phyloP scores from a whole-genome alignment of 2,888 invertebrate genomes.

The Caenorhabditis afra region DNA sequence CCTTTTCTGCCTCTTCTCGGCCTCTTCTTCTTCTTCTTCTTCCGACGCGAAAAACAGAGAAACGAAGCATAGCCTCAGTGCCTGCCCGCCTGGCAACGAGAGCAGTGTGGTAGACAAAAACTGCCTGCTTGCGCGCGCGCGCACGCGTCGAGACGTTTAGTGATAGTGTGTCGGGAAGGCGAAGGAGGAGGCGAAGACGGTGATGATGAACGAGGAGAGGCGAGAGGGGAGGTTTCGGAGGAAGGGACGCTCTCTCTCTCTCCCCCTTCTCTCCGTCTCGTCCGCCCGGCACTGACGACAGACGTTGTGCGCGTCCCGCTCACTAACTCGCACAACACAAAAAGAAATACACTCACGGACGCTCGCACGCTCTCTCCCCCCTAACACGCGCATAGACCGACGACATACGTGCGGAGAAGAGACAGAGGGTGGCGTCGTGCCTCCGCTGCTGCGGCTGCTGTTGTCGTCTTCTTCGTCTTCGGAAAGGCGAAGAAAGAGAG shows the following conservation, averaged over 20 bases:
- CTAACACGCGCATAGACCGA: constrained; percentile 27
- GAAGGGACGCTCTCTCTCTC: constrained; percentile 20
- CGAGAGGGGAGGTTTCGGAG: constrained; percentile 8
- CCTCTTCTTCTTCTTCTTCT: background rate
- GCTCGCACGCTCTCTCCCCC: constrained; percentile 11
- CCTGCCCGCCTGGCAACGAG: constrained; percentile 18
- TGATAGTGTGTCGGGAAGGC: constrained; percentile 17
- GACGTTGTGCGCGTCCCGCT: constrained; percentile 15
- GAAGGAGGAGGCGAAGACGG: constrained; percentile 21
- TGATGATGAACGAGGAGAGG: constrained; percentile 27
- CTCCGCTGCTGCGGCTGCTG: constrained; percentile 20
- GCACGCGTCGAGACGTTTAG: background rate
- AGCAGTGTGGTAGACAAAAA: constrained; percentile 12
- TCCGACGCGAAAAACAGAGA: constrained; percentile 5
- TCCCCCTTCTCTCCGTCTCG: background rate
- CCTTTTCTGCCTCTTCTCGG: background rate
- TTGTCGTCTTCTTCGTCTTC: constrained; percentile 27
- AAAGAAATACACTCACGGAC: constrained; percentile 38
- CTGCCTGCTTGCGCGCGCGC: background rate
- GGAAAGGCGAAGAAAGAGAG: constrained; percentile 11
- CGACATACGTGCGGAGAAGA: constrained; percentile 32
- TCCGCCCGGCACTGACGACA: constrained; percentile 23
- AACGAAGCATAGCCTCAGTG: constrained; percentile 1
- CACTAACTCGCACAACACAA: constrained; percentile 37
- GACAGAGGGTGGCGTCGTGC: constrained; percentile 49